These are phyloP conservation scores for Actinernus sp. DNA, from an alignment of 92 coral and sea anemone genomes.

Conservation along the genomic window DNA sequence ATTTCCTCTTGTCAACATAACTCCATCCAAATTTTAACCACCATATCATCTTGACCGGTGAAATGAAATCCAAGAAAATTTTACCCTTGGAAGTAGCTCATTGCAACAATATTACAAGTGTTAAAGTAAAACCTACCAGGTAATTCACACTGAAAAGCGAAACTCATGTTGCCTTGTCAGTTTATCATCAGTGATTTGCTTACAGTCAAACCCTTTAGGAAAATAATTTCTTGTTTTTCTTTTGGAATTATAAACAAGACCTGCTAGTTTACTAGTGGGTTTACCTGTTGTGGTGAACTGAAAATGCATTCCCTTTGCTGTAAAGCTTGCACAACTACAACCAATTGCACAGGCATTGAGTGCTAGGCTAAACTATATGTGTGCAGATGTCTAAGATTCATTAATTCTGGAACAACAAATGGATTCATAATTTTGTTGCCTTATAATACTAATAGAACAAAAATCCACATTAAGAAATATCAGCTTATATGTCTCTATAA, in stretches of 20 bases:
- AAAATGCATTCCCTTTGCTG: no score
- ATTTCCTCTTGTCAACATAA: background rate
- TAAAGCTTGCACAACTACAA: no score
- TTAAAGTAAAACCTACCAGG: no score
- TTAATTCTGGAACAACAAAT: constrained; percentile 40
- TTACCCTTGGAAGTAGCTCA: no score
- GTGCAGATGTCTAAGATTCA: constrained; percentile 20
- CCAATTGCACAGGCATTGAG: background rate
- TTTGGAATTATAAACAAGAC: background rate
- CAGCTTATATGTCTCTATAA: background rate
- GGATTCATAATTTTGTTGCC: constrained; percentile 27
- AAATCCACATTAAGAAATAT: constrained; percentile 48
- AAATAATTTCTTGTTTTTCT: background rate
- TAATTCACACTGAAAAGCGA: no score
- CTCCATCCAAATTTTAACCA: no score
- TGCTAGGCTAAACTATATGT: background rate
- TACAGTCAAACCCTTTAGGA: no score
- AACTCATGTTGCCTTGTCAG: no score
- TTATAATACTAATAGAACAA: constrained; percentile 25
- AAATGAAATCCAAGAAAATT: no score
- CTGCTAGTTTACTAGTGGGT: background rate
- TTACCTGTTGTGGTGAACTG: constrained; percentile 1
- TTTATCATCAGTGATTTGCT: no score
- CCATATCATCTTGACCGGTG: no score
- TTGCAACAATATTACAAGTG: no score